Base-by-base conservation (phyloP, 2,888 invertebrate species). In the Pollenia griseotomentosa region DNA sequence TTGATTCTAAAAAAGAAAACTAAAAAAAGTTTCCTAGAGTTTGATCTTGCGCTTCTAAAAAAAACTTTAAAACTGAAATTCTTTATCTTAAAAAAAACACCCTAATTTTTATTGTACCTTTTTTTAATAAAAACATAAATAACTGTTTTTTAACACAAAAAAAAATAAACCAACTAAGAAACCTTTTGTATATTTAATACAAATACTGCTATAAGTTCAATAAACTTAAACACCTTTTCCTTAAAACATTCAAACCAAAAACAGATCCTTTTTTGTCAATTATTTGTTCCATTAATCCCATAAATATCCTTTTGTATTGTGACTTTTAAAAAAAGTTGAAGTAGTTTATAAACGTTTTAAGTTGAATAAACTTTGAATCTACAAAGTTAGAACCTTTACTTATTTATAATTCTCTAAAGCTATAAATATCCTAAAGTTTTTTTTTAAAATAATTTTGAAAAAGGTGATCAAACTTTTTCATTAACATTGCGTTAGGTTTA, bases 361-460 rank as follows among this genome's bases (percentile, higher is more conserved):
- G 83, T 77, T 83, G 75, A 86, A 70, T 83, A 80, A 81, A 81
- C 86, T 83, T 70, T 71, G 68, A 55, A 85, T 82, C 74, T 14
- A 40, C 23, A 42, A 77, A 44, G 51, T 73, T 59, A 66, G 78
- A 73, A 73, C 73, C 48, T 59, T 63, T 42, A 12, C 10, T 59
- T 68, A 74, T 77, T 73, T 77, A 51, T 42, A 48, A 55, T 61
- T 10, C 51, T 74, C 61, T 78, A 6, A 57, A 78, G 70, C 23
- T 65, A 78, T 78, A 83, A 83, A 83, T 83, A 78, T 78, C 48
- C 40, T 77, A 59, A 40, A 33, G 23, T 4, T 8, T 73, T 59
- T 81, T 12, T 46, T 74, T 46, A 51, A 1, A 66, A 40, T 73
- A 61, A 48, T 33, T 44, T 83, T 71, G 40, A 68, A 55, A 83